These are phyloP conservation scores for Pararge aegeria DNA, from an alignment of 1,140 invertebrate species.

Conservation along the genomic window DNA sequence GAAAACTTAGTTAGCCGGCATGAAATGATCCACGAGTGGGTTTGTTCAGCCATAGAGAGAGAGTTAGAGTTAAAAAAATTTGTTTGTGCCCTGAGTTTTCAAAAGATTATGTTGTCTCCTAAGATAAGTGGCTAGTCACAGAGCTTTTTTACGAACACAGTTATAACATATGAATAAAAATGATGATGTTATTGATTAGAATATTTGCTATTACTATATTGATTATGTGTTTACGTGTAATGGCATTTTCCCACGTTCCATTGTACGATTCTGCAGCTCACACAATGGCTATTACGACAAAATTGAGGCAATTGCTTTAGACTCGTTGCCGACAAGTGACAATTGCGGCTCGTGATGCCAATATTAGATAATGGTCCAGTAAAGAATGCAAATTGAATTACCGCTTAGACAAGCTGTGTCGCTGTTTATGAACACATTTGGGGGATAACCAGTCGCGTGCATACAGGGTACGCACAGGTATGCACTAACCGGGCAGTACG, in stretches of 20 bases:
- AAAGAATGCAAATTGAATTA: conserved; percentile 69
- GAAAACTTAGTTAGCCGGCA: no score
- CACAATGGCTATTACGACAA: conserved; percentile 38
- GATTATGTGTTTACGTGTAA: neutral
- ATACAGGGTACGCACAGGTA: no score
- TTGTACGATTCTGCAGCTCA: conserved; percentile 1
- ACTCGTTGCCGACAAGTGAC: conserved; percentile 48
- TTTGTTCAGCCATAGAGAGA: no score
- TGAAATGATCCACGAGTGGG: no score
- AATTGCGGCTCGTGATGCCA: conserved; percentile 53
- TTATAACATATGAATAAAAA: no score
- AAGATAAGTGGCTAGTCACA: no score
- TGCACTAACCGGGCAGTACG: no score
- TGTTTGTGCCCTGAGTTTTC: no score
- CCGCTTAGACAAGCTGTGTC: conserved; percentile 6
- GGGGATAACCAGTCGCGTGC: neutral
- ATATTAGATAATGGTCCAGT: conserved; percentile 70
- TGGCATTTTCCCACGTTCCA: conserved; percentile 6
- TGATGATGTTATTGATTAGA: neutral
- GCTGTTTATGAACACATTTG: neutral
- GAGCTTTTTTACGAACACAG: no score
- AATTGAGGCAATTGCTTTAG: conserved; percentile 68
- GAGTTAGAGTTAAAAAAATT: no score
- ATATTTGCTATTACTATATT: neutral
- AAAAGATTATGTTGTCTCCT: no score